phyloP scores from a whole-genome alignment of 2,888 invertebrate genomes.

The Euspilapteryx auroguttella region DNA sequence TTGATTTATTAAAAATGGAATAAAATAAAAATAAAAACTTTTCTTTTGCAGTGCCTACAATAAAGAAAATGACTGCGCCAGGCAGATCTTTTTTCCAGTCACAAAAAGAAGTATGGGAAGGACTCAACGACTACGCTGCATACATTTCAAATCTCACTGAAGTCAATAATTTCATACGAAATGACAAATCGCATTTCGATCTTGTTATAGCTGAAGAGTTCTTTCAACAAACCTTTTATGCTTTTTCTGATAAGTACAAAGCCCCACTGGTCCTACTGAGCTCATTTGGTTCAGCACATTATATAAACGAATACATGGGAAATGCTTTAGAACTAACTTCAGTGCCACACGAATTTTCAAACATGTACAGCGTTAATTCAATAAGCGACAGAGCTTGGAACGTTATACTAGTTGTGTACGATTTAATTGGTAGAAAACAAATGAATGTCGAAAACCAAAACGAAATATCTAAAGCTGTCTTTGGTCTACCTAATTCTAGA shows the following conservation, averaged over 20 bases:
- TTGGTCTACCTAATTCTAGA: slow-evolving; percentile 21
- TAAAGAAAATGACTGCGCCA: background rate
- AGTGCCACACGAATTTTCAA: slow-evolving; percentile 39
- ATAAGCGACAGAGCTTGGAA: slow-evolving; percentile 5
- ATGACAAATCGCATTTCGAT: slow-evolving; percentile 13
- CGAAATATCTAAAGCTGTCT: slow-evolving; percentile 20
- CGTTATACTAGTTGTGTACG: slow-evolving; percentile 1
- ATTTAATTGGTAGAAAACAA: slow-evolving; percentile 5
- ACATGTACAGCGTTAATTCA: slow-evolving; percentile 21
- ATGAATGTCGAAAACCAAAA: slow-evolving; percentile 18
- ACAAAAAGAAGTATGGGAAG: slow-evolving; percentile 2
- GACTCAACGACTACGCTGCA: slow-evolving; percentile 6
- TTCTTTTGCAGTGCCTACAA: slow-evolving; percentile 6
- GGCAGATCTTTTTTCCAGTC: slow-evolving; percentile 1
- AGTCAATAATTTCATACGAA: slow-evolving; percentile 10
- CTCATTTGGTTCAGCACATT: slow-evolving; percentile 11
- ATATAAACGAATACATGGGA: slow-evolving; percentile 10
- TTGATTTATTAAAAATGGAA: too few relatives aligned
- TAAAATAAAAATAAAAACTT: too few relatives aligned
- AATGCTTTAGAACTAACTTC: slow-evolving; percentile 20
- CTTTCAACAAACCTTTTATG: slow-evolving; percentile 15
- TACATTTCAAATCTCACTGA: slow-evolving; percentile 9
- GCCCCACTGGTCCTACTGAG: slow-evolving; percentile 10
- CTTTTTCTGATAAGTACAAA: slow-evolving; percentile 16
- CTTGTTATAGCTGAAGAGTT: slow-evolving; percentile 16